Base-by-base conservation (phyloP, 2,113 vertebrate species). In the Toxotes jaculatrix region DNA sequence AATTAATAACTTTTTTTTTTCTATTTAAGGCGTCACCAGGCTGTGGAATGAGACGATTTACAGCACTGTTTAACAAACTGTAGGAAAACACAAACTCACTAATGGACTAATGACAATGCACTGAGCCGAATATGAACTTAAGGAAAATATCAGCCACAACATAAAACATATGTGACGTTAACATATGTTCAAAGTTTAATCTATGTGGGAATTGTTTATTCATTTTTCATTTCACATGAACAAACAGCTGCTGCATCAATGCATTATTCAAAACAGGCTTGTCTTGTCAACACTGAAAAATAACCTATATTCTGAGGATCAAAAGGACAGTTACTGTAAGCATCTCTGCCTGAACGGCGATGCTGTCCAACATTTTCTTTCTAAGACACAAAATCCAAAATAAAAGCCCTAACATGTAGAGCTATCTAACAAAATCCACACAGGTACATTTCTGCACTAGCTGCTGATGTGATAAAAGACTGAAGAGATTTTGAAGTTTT, bases 1-100 rank as follows among this genome's bases (percentile, higher is more conserved):
- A 89, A 88, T 83, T 38, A 69, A 86, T 87, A 64, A 65, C 40
- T 71, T 62, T 68, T 64, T 64, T 87, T 83, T 81, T 84, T 68
- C 77, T 79, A 72, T 87, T 84, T 76, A 69, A 76, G 38, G 80
- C 62, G 67, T 81, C 77, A 70, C 27, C 80, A 68, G 42, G 63
- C 77, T 65, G 56, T 73, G 42, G 79, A 88, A 82, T 72, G 32
- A 87, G 34, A 85, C 14, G 4, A 53, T 75, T 75, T 59, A 74
- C 64, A 85, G 53, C 36, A 51, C 8, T 47, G 59, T 77, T 78
- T 38, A 67, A 69, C 43, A 81, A 84, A 77, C 69, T 70, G 43
- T 57, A n/a, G 74, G 34, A 87, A 84, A 84, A n/a, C 36, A 60
- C 11, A 66, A 17, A 66, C 27, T 63, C 49, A 40, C 0, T 23